These are phyloP conservation scores for Acheta domesticus DNA, from an alignment of 2,888 invertebrate species.

Conservation along the genomic window DNA sequence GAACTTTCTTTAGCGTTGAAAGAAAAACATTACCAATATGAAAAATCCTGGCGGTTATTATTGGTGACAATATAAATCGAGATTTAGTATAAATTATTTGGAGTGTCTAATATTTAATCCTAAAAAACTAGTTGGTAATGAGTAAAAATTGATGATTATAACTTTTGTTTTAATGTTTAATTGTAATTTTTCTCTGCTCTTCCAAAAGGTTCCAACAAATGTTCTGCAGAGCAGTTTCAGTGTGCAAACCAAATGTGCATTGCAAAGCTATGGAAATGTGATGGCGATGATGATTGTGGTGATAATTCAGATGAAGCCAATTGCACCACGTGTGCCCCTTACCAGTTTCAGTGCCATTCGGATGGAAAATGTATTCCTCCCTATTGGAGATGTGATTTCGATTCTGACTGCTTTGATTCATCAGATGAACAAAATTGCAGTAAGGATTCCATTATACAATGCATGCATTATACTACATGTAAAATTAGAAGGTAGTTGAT, in stretches of 20 bases:
- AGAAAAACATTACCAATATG: too few species aligned
- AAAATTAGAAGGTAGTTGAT: too few species aligned
- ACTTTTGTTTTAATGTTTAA: too few species aligned
- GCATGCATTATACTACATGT: too few species aligned
- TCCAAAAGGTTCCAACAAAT: slow-evolving; percentile 54
- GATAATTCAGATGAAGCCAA: slow-evolving; percentile 59
- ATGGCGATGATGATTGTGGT: slow-evolving; percentile 65
- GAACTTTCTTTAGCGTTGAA: too few species aligned
- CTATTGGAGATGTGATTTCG: slow-evolving; percentile 62
- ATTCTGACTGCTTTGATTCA: slow-evolving; percentile 59
- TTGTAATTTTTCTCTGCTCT: background rate
- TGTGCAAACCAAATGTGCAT: slow-evolving; percentile 59
- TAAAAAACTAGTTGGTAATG: too few species aligned
- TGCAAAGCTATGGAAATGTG: slow-evolving; percentile 60
- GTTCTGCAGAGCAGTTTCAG: slow-evolving; percentile 55
- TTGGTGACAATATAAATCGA: too few species aligned
- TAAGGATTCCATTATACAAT: slow-evolving; percentile 38
- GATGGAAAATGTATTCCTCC: slow-evolving; percentile 61
- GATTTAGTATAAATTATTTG: too few species aligned
- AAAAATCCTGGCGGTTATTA: too few species aligned
- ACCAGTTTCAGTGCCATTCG: slow-evolving; percentile 55
- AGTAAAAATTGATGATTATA: too few species aligned
- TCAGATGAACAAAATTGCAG: slow-evolving; percentile 61
- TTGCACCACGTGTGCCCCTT: slow-evolving; percentile 51
- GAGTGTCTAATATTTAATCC: too few species aligned